phyloP scores from a whole-genome alignment of 64 coral and sea anemone species.

The Montipora foliosa region DNA sequence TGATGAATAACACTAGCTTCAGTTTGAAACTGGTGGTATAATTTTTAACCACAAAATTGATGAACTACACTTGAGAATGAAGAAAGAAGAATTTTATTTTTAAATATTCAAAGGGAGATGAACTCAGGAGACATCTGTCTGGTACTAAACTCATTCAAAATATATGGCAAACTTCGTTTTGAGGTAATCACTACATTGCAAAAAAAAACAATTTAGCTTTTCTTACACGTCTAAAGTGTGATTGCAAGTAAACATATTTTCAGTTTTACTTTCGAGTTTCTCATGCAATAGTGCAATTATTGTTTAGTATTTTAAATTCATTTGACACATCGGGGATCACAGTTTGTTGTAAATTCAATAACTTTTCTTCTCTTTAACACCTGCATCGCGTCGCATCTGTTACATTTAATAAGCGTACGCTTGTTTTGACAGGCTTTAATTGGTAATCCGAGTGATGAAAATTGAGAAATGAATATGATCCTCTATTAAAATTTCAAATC shows the following conservation, averaged over 20 bases:
- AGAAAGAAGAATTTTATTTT: not conserved
- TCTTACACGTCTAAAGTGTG: not conserved
- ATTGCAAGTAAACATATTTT: not conserved
- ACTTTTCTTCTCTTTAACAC: not conserved
- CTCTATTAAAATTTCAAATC: not conserved
- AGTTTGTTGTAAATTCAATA: conserved; percentile 8
- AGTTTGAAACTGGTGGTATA: not conserved
- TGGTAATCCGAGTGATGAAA: not conserved
- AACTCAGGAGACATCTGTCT: conserved; percentile 19
- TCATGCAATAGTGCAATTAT: not conserved
- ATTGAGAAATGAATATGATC: not conserved
- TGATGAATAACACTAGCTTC: not conserved
- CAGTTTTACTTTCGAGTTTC: no score
- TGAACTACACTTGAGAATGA: not conserved
- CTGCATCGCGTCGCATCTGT: conserved; percentile 28
- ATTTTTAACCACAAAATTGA: not conserved
- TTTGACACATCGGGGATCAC: not conserved
- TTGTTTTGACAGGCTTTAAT: conserved; percentile 24
- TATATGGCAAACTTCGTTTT: not conserved
- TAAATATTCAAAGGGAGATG: conserved; percentile 38
- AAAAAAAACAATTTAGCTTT: not conserved
- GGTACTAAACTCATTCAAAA: conserved; percentile 43
- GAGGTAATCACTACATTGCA: not conserved
- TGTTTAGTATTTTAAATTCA: conserved; percentile 4
- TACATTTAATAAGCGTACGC: not conserved